Evolutionary conservation across 2,113 vertebrate genomes (phyloP), one percentile per base, ranked within the genome.

Genomic region (Anser cygnoides): DNA sequence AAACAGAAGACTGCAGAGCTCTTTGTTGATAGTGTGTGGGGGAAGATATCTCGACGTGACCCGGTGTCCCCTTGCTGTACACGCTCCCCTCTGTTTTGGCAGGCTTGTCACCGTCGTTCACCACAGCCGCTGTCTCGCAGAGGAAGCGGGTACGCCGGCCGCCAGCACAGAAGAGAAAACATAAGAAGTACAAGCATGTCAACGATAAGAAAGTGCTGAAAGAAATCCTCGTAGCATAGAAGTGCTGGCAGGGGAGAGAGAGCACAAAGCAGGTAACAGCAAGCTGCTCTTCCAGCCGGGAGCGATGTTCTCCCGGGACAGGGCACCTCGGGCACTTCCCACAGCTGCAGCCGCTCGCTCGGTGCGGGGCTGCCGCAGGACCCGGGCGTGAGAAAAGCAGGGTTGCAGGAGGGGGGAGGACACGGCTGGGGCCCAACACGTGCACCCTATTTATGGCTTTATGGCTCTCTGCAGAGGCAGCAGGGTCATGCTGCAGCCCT

Each of bases 141-240:
- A 95, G 95, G 91, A 94, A 95, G 94, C 93, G 97, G 55, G 90
- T 96, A n/a, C 98, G 96, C 89, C 95, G 98, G 91, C 98, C 96
- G 20, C 97, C 94, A 11, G 90, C 26, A 9, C 97, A 93, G 93
- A 98, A 98, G 95, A 98, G 98, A 95, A 98, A 98, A 96, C 98
- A 98, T 95, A 98, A 97, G 95, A 98, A 98, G 92, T 98, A 98
- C 96, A 98, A 98, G 96, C 98, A 98, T 71, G 97, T 98, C 29
- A 98, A 97, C 9, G 97, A 98, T 93, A 98, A 98, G 97, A 97
- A 88, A 95, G 97, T 92, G 8, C 96, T 98, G 97, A 98, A 98
- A 97, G 98, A 98, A 96, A 97, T 98, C 93, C 98, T 98, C 10
- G 65, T 97, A 83, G 97, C 98, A 94, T 98, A 98, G 97, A 96